Evolutionary conservation across 2,113 vertebrate species (phyloP).

Genomic region (Sylvia atricapilla): DNA sequence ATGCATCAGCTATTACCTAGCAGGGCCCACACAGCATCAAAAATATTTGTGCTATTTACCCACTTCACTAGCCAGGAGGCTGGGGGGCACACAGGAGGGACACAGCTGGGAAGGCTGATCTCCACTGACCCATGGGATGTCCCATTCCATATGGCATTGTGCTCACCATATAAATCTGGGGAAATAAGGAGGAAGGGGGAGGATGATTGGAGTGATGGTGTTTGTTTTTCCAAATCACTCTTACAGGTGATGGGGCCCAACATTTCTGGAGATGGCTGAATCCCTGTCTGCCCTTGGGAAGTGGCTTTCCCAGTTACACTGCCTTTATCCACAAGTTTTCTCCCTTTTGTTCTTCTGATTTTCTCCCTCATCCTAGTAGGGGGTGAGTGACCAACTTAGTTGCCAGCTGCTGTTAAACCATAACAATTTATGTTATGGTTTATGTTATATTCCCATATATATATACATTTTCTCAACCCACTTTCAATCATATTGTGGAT

Average conservation of each 20-base stretch:
- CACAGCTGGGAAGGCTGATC: not conserved
- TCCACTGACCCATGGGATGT: not conserved
- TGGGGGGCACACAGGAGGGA: not conserved
- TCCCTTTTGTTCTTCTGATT: not conserved
- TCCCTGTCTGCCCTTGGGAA: not conserved
- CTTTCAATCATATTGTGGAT: not conserved
- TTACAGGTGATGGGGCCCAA: accelerated
- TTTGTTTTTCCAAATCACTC: not conserved
- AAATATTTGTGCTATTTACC: not conserved
- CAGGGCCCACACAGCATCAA: not conserved
- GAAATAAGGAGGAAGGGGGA: not conserved
- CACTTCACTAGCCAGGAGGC: not conserved
- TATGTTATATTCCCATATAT: not conserved
- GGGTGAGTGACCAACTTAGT: not conserved
- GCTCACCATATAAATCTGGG: not conserved
- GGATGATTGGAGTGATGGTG: too few species aligned
- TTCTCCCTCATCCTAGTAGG: not conserved
- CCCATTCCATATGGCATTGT: not conserved
- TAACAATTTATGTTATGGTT: not conserved
- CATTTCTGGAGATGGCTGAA: not conserved
- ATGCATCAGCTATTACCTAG: not conserved
- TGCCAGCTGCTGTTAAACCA: not conserved
- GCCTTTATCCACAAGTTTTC: not conserved
- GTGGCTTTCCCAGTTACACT: not conserved
- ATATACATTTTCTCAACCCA: not conserved